A percentile compares a stretch with the other conserved stretches of the same genome.
phyloP scores from a whole-genome alignment of 2,888 invertebrate species.

The Cheilosia scutellata region DNA sequence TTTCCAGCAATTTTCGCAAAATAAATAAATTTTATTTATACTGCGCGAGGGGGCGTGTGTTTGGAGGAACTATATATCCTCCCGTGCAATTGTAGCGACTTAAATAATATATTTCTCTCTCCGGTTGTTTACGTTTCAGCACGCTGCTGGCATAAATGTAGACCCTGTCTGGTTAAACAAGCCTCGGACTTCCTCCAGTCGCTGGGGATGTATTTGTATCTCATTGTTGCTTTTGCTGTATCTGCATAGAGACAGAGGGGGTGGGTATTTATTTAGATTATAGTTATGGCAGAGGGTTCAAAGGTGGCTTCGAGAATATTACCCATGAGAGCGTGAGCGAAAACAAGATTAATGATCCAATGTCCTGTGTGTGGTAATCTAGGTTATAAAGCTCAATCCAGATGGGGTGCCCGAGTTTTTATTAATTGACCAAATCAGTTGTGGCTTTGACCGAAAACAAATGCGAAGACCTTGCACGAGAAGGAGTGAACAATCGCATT shows the following conservation, averaged over 20 bases:
- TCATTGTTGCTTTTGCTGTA: conserved; percentile 9
- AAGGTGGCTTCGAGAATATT: conserved; percentile 56
- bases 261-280: conserved; percentile 19
- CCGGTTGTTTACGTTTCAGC: conserved; percentile 51
- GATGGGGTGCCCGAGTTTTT: conserved; percentile 42
- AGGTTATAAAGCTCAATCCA: conserved; percentile 54
- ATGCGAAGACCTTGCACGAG: conserved; percentile 46
- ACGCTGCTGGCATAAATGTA: conserved; percentile 26
- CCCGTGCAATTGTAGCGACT: conserved; percentile 46
- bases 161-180: conserved; percentile 34
- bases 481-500: conserved; percentile 59
- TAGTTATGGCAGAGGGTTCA: conserved; percentile 7
- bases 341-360: conserved; percentile 46
- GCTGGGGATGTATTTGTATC: conserved; percentile 31
- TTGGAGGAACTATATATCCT: conserved; percentile 24
- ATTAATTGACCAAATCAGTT: conserved; percentile 59
- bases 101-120: conserved; percentile 26
- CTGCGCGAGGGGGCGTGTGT: conserved; percentile 41
- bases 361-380: conserved; percentile 44
- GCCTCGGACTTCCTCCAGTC: conserved; percentile 22
- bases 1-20: conserved; percentile 35
- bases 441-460: conserved; percentile 38
- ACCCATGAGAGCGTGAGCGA: conserved; percentile 23
- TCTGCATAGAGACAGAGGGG: not conserved
- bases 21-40: conserved; percentile 67